Base-by-base conservation (phyloP, 2,888 invertebrate genomes). In the Selenia dentaria region DNA sequence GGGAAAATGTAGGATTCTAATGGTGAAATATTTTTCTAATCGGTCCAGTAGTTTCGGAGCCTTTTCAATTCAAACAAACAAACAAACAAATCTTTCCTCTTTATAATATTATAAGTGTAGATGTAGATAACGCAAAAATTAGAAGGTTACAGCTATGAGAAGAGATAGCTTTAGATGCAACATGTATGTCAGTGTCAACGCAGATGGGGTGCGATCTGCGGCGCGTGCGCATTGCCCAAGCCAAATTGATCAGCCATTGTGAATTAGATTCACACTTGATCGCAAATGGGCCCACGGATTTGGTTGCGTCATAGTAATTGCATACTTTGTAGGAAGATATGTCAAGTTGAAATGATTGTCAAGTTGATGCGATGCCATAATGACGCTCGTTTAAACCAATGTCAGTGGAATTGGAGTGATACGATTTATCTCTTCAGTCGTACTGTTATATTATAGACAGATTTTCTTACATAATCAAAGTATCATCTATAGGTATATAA, bases 241-340 rank as follows among this genome's bases (percentile, higher is more conserved):
- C 27, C 14, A 47, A 46, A 51, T 51, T 56, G 48, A 58, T 56
- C 53, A 44, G 28, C 55, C 54, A 60, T 62, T 65, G 70, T 67
- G 61, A 64, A 67, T 74, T 67, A 62, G 54, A 73, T 68, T 75
- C 64, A 65, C 69, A 71, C 64, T 50, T 50, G 61, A 53, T 57
- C 64, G 67, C 56, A 45, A 70, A 65, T 65, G 56, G 38, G 54
- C 45, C 50, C 40, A 57, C 54, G 40, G 35, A 39, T 53, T 51
- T 51, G 37, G 43, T 57, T 56, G 54, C 54, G 50, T 59, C 59
- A 60, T 44, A 57, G 49, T 53, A 49, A 44, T 33, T 41, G 37
- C 24, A 38, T 41, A 31, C 43, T 46, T 52, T 46, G 35, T 48
- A 44, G 26, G 9, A 29, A 44, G 41, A 36, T 44, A 50, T 50